Conservation (phyloP, 2,888 invertebrate species). For the Hedya salicella region DNA sequence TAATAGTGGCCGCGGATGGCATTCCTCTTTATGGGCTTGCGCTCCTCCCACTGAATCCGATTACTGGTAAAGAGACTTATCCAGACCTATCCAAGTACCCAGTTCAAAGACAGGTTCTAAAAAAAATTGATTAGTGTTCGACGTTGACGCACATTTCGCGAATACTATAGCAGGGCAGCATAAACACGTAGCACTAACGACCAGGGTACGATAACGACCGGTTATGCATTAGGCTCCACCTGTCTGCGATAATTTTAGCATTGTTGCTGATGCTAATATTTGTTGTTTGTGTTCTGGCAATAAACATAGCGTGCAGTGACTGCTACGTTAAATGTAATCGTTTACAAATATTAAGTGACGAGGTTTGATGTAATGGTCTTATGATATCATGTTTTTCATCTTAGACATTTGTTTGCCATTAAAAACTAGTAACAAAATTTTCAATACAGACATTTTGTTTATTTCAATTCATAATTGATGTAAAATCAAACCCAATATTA, state of each 20-base stretch:
- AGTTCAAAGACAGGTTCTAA: no score
- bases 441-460: no score
- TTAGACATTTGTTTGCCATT: neutral
- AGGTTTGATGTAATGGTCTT: neutral
- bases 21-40: no score
- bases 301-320: constrained; percentile 5
- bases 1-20: no score
- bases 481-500: no score
- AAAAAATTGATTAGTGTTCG: no score
- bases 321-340: constrained; percentile 3
- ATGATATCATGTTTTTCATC: neutral
- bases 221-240: constrained; percentile 39
- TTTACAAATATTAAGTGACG: neutral
- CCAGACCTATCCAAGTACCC: no score
- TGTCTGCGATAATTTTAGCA: constrained; percentile 29
- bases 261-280: constrained; percentile 27
- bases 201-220: constrained; percentile 28
- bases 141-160: no score
- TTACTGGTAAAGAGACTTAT: no score
- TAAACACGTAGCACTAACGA: constrained; percentile 29
- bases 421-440: neutral
- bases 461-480: no score
- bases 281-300: constrained; percentile 1
- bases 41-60: no score
- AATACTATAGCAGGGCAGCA: constrained; percentile 6